Conservation (phyloP, 1,140 invertebrate species). For the Halesus radiatus region DNA sequence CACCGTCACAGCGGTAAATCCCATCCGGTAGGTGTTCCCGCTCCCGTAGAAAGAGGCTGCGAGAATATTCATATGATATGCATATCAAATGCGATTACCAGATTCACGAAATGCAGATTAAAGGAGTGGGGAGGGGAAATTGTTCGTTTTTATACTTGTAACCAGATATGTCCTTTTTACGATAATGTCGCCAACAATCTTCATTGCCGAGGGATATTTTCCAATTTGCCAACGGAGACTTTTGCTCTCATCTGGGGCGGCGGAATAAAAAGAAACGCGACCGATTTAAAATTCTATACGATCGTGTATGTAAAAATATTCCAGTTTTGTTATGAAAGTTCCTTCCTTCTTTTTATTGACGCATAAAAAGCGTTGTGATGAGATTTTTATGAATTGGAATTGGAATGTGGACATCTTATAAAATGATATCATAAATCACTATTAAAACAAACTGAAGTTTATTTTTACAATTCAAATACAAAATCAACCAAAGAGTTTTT, state of each 20-base stretch:
- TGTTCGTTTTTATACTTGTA: conserved; percentile 24
- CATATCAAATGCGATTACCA: conserved; percentile 56
- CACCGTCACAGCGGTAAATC: not conserved
- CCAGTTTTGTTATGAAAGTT: conserved; percentile 28
- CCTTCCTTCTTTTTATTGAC: conserved; percentile 30
- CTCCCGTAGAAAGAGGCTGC: not conserved
- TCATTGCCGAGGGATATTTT: conserved; percentile 27
- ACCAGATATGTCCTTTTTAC: conserved; percentile 41
- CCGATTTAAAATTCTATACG: conserved; percentile 34
- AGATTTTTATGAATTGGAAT: conserved; percentile 33
- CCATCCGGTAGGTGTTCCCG: not conserved
- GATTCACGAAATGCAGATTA: conserved; percentile 51
- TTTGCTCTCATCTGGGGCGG: conserved; percentile 7
- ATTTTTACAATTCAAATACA: too few relatives aligned
- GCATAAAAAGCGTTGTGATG: conserved; percentile 26
- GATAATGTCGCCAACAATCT: conserved; percentile 40
- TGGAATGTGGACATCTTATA: conserved; percentile 22
- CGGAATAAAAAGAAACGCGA: conserved; percentile 20
- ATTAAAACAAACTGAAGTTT: too few relatives aligned
- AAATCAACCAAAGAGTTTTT: too few relatives aligned
- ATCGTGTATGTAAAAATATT: conserved; percentile 28
- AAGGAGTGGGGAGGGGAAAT: conserved; percentile 32
- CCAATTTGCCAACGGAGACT: conserved; percentile 32
- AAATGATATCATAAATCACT: conserved; percentile 1
- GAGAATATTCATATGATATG: conserved; percentile 57